Base-by-base conservation (phyloP, 2,797 vertebrate genomes). In the Poeciliopsis gracilis region DNA sequence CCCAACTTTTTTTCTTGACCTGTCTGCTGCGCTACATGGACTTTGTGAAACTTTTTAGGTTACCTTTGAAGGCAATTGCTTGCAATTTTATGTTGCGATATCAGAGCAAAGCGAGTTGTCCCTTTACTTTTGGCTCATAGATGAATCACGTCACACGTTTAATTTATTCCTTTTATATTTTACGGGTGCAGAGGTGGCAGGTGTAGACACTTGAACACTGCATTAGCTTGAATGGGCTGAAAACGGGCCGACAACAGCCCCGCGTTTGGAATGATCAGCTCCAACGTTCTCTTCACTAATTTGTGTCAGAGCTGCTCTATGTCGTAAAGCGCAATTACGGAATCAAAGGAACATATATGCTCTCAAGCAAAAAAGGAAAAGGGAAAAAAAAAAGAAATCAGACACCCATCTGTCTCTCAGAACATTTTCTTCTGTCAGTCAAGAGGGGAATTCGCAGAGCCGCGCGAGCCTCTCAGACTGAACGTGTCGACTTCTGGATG, bases 401-500 rank as follows among this genome's bases (percentile, higher is more conserved):
- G 77, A 55, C 18, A 20, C 80, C 88, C 84, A 91, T 93, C 90
- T 92, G 90, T 89, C 87, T 81, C 75, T 74, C 25, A 47, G 73
- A 84, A 83, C 79, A 69, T 80, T 81, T 78, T 89, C 76, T 63
- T 90, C 86, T 55, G 86, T 93, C 89, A 85, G 76, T 87, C 76
- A 81, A 87, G 79, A 79, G n/a, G 81, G 12, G 71, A 82, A 77
- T 84, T 88, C 81, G 80, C 80, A 81, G 73, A 80, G 78, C 46
- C 70, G 57, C 71, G 47, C n/a, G 70, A 89, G 84, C 78, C 83
- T 83, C 87, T 87, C 67, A n/a, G 83, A 90, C 89, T 91, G 88
- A 85, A 84, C 83, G 86, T 86, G 87, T 73, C 85, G 88, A 91
- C 85, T 77, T 88, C 86, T 87, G 90, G 85, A 89, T 85, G 78